Evolutionary conservation across 2,113 vertebrate genomes (phyloP).

Genomic region (Lagopus muta): DNA sequence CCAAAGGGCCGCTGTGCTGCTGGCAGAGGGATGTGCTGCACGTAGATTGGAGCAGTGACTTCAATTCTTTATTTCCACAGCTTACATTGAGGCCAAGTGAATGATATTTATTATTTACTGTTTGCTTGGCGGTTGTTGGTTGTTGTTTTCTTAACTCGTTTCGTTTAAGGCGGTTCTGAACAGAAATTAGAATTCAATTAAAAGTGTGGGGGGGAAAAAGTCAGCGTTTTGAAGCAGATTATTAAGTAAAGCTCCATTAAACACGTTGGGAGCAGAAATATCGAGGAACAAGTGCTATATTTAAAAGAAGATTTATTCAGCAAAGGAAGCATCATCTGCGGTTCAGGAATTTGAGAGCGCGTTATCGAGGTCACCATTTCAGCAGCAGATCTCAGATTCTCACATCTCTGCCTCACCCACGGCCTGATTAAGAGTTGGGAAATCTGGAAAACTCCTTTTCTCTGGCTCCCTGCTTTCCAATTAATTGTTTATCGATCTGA

Average conservation of each 20-base stretch:
- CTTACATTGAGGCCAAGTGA: background rate
- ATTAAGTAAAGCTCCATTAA: conserved; percentile 33
- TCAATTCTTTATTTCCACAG: conserved; percentile 13
- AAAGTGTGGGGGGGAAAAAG: background rate
- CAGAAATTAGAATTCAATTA: conserved; percentile 56
- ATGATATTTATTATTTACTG: conserved; percentile 43
- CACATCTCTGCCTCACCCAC: conserved; percentile 19
- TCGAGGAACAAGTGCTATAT: background rate
- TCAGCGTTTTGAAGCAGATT: conserved; percentile 38
- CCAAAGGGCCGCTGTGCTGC: fast-evolving
- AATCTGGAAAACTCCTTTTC: conserved; percentile 52
- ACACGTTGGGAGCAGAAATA: background rate
- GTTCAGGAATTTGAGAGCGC: background rate
- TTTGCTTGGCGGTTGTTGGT: too few relatives aligned
- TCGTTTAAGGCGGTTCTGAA: conserved; percentile 30
- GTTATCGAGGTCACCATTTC: conserved; percentile 55
- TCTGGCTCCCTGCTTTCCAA: conserved; percentile 30
- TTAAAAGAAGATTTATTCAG: conserved; percentile 24
- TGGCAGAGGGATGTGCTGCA: fast-evolving
- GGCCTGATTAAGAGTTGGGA: conserved; percentile 56
- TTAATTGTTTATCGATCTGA: conserved; percentile 70
- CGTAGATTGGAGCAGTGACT: background rate
- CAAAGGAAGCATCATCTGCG: background rate
- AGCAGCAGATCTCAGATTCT: conserved; percentile 19
- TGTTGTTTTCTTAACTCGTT: background rate